A percentile compares a stretch with the other conserved stretches of the same genome.
These are phyloP conservation scores for Rhyacichthys aspro DNA, from an alignment of 2,797 vertebrate species.

Conservation along the genomic window DNA sequence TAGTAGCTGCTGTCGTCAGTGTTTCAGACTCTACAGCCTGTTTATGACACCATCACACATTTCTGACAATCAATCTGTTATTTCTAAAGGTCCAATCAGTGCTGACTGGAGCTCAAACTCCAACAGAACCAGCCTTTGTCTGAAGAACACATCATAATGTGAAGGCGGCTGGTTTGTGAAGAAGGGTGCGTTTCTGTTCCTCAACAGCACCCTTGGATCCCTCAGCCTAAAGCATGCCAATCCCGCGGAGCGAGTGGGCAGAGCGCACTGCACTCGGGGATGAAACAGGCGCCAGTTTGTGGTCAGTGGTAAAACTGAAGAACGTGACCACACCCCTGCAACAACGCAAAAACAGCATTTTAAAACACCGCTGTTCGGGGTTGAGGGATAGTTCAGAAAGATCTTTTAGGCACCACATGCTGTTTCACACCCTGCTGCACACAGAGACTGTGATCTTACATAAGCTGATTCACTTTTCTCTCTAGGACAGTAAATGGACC, in stretches of 20 bases:
- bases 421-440: conserved; percentile 50
- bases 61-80: conserved; percentile 28
- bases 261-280: conserved; percentile 42
- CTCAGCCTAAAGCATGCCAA: conserved; percentile 60
- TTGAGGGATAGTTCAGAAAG: conserved; percentile 45
- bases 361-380: conserved; percentile 32
- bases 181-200: conserved; percentile 48
- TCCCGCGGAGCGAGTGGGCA: conserved; percentile 64
- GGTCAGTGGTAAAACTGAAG: conserved; percentile 63
- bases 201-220: conserved; percentile 60
- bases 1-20: no score
- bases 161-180: conserved; percentile 58
- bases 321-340: conserved; percentile 67
- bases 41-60: conserved; percentile 21
- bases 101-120: conserved; percentile 8
- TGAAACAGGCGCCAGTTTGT: conserved; percentile 69
- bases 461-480: background rate
- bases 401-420: conserved; percentile 40
- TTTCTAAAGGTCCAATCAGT: conserved; percentile 21
- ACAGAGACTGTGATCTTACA: conserved; percentile 41
- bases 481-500: conserved; percentile 1
- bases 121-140: conserved; percentile 67
- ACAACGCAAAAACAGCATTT: conserved; percentile 56
- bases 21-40: background rate
- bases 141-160: conserved; percentile 39